phyloP scores from a whole-genome alignment of 2,888 invertebrate genomes.

The Hesperia comma region DNA sequence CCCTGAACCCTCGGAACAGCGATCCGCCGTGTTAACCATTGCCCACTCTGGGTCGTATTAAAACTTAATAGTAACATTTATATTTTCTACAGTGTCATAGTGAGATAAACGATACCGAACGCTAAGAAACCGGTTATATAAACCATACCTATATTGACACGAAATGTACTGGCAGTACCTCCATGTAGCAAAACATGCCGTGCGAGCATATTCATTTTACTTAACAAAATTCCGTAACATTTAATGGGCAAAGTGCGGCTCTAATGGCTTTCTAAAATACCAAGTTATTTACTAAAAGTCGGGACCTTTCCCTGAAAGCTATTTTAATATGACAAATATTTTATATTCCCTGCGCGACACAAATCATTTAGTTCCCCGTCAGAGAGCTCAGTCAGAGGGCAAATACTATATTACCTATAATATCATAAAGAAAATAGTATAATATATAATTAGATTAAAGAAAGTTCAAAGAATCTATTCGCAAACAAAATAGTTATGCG shows the following conservation, averaged over 20 bases:
- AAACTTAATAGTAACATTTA: no score
- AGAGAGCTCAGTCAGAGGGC: neutral
- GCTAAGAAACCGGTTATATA: no score
- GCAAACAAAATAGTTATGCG: no score
- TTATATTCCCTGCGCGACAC: conserved; percentile 18
- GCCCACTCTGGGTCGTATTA: no score
- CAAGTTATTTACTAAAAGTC: conserved; percentile 29
- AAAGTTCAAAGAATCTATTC: no score
- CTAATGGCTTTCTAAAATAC: conserved; percentile 31
- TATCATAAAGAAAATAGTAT: no score
- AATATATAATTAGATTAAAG: no score
- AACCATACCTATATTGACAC: no score
- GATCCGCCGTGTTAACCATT: no score
- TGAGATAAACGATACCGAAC: no score
- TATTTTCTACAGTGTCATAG: no score
- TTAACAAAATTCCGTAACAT: conserved; percentile 21
- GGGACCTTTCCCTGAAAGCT: conserved; percentile 31
- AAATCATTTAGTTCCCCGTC: conserved; percentile 18
- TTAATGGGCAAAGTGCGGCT: conserved; percentile 27
- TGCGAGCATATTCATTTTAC: neutral
- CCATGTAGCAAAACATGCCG: neutral
- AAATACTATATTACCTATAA: neutral
- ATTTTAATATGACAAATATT: conserved; percentile 31
- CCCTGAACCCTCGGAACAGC: no score
- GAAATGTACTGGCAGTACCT: neutral